Conservation (phyloP, 2,888 invertebrate genomes). For the Drosophila longiperda region DNA sequence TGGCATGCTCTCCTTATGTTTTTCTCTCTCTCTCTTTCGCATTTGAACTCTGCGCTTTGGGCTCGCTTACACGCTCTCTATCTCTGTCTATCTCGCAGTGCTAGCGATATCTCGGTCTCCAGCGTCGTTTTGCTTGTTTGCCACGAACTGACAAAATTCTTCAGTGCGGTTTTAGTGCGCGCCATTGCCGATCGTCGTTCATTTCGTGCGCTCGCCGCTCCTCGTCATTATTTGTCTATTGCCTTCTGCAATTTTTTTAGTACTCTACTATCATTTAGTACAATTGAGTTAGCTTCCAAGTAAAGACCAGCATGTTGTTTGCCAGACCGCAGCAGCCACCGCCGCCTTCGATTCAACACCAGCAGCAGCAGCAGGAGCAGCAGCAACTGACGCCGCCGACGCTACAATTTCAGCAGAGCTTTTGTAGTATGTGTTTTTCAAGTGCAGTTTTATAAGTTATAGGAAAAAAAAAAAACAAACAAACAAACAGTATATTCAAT, state of each 20-base stretch:
- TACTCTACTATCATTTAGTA: slow-evolving; percentile 8
- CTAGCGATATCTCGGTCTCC: slow-evolving; percentile 21
- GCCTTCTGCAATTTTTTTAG: slow-evolving; percentile 55
- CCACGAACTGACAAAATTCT: slow-evolving; percentile 59
- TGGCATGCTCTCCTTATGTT: neutral
- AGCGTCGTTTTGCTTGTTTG: slow-evolving; percentile 38
- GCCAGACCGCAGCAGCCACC: slow-evolving; percentile 67
- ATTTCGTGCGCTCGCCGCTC: slow-evolving; percentile 68
- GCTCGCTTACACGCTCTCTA: slow-evolving; percentile 33
- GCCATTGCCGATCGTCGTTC: slow-evolving; percentile 68
- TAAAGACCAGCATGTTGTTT: slow-evolving; percentile 70
- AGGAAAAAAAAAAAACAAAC: neutral
- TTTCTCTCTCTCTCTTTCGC: slow-evolving; percentile 13
- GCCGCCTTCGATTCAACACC: slow-evolving; percentile 38
- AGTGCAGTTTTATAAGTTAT: slow-evolving; percentile 39
- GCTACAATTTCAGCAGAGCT: slow-evolving; percentile 60
- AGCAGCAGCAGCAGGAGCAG: slow-evolving; percentile 44
- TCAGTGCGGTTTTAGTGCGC: slow-evolving; percentile 77
- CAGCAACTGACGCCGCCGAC: slow-evolving; percentile 54
- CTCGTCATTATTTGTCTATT: slow-evolving; percentile 20
- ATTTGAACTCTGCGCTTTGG: slow-evolving; percentile 41
- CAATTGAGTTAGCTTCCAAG: slow-evolving; percentile 51
- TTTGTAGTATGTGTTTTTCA: slow-evolving; percentile 69
- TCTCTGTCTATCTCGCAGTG: slow-evolving; percentile 21
- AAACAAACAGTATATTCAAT: slow-evolving; percentile 12